Base-by-base conservation (phyloP, 2,113 vertebrate species). In the Anguilla japonica region DNA sequence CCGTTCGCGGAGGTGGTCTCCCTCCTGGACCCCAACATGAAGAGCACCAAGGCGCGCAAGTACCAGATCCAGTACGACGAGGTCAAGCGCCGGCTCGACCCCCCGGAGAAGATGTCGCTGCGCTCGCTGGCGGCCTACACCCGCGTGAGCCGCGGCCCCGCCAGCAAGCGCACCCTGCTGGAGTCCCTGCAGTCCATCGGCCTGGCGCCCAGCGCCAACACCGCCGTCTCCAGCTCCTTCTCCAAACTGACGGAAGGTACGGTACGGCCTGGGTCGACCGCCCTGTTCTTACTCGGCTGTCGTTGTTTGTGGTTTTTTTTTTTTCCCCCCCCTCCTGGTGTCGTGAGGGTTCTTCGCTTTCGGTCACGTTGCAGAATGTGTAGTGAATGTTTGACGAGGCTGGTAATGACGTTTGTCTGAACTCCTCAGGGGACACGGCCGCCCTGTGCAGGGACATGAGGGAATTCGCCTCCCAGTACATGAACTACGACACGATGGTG, bases 181-280 rank as follows among this genome's bases (percentile, higher is more conserved):
- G 95, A 96, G 91, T 95, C 95, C 0, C 93, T 96, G 14, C 93
- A 92, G 22, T 91, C 94, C 0, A 93, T 96, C n/a, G 95, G 95
- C 80, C 94, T 96, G 83, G 93, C 93, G 0, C 95, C 95, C 29
- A 95, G 95, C 93, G 95, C 95, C 22, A 96, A 95, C 41, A 96
- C 95, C 15, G 94, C 95, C 0, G 95, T 96, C 7, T 96, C 95
- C 84, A 96, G 95, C 40, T 95, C 95, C 0, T 96, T 96, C 93
- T 96, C 95, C 91, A 96, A 96, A 89, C 95, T 96, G 80, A 96
- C 95, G 5, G 95, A 96, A 92, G 95, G 95, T 96, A 87, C 89
- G 95, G 95, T 96, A 87, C 89, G 84, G 9, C 6, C 14, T 86
- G 39, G 13, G 41, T 43, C 18, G 3, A 60, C 43, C 11, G 46